These are phyloP conservation scores for Bellardia pandia DNA, from an alignment of 2,888 invertebrate genomes.

Conservation along the genomic window DNA sequence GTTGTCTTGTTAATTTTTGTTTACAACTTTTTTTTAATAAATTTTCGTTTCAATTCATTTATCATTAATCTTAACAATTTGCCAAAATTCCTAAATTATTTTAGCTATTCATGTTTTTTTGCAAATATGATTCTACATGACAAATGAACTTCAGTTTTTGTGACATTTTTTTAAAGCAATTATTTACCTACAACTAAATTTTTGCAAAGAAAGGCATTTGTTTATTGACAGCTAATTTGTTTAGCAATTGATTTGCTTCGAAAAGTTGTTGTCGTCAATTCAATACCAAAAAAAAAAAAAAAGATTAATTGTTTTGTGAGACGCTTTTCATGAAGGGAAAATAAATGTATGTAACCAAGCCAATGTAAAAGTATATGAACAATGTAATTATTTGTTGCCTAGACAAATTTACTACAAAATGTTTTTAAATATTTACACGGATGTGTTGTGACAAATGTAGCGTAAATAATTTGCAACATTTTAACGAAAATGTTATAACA, in stretches of 20 bases:
- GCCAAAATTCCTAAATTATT: neutral
- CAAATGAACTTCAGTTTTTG: conserved; percentile 37
- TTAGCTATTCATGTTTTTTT: neutral
- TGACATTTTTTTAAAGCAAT: neutral
- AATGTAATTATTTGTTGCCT: conserved; percentile 24
- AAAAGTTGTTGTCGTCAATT: conserved; percentile 13
- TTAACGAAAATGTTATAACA: neutral
- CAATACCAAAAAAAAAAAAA: conserved; percentile 5
- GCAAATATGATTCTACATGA: neutral
- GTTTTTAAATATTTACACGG: conserved; percentile 57
- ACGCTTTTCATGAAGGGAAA: conserved; percentile 24
- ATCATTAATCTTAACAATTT: neutral
- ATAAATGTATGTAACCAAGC: neutral
- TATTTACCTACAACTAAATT: neutral
- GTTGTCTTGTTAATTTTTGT: conserved; percentile 1
- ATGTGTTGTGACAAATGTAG: conserved; percentile 72
- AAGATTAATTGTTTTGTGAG: conserved; percentile 68
- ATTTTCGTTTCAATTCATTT: no score
- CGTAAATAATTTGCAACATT: conserved; percentile 62
- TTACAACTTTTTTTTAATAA: no score
- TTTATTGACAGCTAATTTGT: conserved; percentile 70
- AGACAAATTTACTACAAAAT: conserved; percentile 41
- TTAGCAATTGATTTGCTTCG: conserved; percentile 69
- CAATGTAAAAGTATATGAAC: neutral
- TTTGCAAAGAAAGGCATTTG: conserved; percentile 13